Percentiles rank a stretch among this genome's conserved stretches.
Conservation (phyloP, 1,140 invertebrate genomes). For the Drosophila jambulina region DNA sequence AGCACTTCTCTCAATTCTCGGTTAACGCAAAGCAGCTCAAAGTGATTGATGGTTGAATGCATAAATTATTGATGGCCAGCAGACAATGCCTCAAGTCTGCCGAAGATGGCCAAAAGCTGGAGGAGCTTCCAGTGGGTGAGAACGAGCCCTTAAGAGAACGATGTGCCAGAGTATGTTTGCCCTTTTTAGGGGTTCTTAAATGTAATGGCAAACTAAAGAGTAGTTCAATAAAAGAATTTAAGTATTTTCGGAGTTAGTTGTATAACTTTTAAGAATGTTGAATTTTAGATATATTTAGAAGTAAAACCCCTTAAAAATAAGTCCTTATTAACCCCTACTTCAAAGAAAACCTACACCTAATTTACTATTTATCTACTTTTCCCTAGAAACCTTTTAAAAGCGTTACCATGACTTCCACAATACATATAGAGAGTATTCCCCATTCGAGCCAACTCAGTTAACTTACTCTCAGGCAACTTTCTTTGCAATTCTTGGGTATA, state of each 20-base stretch:
- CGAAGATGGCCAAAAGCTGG: conserved; percentile 18
- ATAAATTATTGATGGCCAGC: conserved; percentile 80
- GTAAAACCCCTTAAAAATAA: neutral
- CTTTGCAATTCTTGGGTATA: conserved; percentile 17
- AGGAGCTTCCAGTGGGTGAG: conserved; percentile 6
- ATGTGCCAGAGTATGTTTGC: conserved; percentile 61
- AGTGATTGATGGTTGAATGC: conserved; percentile 82
- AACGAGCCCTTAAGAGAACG: conserved; percentile 35
- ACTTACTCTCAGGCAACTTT: conserved; percentile 4
- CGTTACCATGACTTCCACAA: neutral
- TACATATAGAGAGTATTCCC: neutral
- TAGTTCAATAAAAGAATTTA: conserved; percentile 5
- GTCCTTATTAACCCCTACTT: neutral
- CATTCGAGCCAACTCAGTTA: neutral
- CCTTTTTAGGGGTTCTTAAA: neutral
- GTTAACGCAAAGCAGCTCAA: conserved; percentile 75
- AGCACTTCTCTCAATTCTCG: conserved; percentile 52
- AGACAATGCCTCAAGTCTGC: conserved; percentile 58
- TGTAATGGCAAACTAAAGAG: conserved; percentile 9
- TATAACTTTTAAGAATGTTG: too few species aligned
- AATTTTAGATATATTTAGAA: too few species aligned
- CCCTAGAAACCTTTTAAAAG: conserved; percentile 1
- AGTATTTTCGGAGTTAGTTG: neutral
- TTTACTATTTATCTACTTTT: neutral
- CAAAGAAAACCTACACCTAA: neutral